These are phyloP conservation scores for Coracias cyanogaster DNA, from an alignment of 2,797 vertebrate genomes.

Conservation along the genomic window DNA sequence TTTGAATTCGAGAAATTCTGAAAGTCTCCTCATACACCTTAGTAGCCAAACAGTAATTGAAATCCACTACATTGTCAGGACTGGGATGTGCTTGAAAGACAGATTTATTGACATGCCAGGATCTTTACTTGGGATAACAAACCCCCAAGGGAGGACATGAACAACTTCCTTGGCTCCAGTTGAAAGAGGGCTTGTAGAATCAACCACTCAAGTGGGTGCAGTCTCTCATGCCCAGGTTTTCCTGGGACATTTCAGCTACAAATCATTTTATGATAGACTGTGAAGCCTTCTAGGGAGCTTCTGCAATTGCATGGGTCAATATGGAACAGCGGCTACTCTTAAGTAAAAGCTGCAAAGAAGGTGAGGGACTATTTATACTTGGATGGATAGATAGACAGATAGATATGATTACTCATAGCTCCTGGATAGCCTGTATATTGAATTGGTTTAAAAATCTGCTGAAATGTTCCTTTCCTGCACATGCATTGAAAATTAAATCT, in stretches of 20 bases:
- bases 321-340: background rate
- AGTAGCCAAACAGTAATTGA: background rate
- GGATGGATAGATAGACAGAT: background rate
- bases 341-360: background rate
- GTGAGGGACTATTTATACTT: background rate
- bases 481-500: background rate
- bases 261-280: background rate
- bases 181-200: background rate
- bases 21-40: background rate
- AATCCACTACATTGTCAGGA: background rate
- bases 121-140: background rate
- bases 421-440: background rate
- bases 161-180: background rate
- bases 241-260: background rate
- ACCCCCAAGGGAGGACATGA: background rate
- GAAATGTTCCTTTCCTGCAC: conserved; percentile 10
- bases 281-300: background rate
- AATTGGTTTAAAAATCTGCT: background rate
- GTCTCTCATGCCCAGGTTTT: background rate
- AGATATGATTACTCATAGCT: background rate
- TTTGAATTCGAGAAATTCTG: background rate
- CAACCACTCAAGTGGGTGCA: background rate
- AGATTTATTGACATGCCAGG: background rate
- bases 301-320: conserved; percentile 18
- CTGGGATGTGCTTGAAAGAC: background rate